phyloP scores from a whole-genome alignment of 2,888 invertebrate species.

The Drosophila mercatorum region DNA sequence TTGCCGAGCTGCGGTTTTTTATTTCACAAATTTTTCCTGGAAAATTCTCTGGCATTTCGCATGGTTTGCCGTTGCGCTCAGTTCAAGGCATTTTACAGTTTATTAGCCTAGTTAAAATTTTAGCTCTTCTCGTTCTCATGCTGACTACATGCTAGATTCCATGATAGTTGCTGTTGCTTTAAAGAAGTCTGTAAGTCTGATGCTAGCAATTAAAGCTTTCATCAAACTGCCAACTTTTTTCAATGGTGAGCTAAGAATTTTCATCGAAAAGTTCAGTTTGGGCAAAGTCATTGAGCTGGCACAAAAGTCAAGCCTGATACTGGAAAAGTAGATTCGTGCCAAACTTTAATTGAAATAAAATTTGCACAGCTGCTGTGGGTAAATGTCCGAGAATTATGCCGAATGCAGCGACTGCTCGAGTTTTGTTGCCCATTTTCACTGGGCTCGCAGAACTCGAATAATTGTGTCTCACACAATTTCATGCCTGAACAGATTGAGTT shows the following conservation, averaged over 20 bases:
- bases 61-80: conserved; percentile 30
- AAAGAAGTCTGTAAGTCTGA: background rate
- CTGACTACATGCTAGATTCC: conserved; percentile 29
- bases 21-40: conserved; percentile 54
- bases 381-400: conserved; percentile 31
- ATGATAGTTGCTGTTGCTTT: conserved; percentile 4
- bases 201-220: conserved; percentile 27
- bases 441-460: background rate
- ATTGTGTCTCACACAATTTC: conserved; percentile 6
- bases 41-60: conserved; percentile 41
- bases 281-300: conserved; percentile 7
- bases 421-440: background rate
- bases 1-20: conserved; percentile 59
- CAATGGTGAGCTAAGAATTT: background rate
- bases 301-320: conserved; percentile 15
- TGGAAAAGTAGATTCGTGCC: background rate
- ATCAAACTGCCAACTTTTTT: conserved; percentile 6
- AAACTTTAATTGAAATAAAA: conserved; percentile 13
- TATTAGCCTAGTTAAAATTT: conserved; percentile 64
- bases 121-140: conserved; percentile 30
- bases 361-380: conserved; percentile 1
- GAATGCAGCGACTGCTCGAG: conserved; percentile 23
- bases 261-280: conserved; percentile 11
- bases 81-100: conserved; percentile 63
- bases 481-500: background rate